Evolutionary conservation across 2,888 invertebrate species (phyloP).

Genomic region (Synergus gifuensis): DNA sequence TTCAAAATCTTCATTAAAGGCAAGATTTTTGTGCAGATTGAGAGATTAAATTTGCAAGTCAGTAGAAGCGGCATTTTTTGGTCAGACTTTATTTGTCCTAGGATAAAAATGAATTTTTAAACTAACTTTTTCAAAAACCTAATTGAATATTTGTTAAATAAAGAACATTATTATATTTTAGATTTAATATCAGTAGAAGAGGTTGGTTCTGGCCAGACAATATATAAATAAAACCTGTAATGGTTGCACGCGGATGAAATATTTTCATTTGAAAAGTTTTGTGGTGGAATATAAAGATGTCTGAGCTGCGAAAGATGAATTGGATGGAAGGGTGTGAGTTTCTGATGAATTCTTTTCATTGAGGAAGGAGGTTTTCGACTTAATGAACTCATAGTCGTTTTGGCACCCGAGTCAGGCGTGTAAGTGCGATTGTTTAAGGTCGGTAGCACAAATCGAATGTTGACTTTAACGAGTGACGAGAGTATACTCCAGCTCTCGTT

Average conservation of each 20-base stretch:
- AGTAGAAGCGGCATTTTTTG: neutral
- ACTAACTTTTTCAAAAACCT: neutral
- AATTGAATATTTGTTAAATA: too few relatives aligned
- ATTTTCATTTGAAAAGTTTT: neutral
- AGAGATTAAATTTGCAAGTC: neutral
- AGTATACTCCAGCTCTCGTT: slow-evolving; percentile 58
- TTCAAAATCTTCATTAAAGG: neutral
- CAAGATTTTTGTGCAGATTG: neutral
- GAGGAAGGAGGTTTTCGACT: slow-evolving; percentile 5
- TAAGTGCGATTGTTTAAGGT: slow-evolving; percentile 53
- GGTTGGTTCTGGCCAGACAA: neutral
- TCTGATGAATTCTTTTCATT: slow-evolving; percentile 30
- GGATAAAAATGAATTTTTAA: too few relatives aligned
- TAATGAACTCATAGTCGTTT: slow-evolving; percentile 40
- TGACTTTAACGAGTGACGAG: slow-evolving; percentile 61
- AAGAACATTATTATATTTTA: too few relatives aligned
- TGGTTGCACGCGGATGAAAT: neutral
- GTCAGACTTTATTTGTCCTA: neutral
- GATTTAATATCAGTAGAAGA: neutral
- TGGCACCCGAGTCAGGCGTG: slow-evolving; percentile 43
- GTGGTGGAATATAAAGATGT: neutral
- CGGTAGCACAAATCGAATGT: slow-evolving; percentile 64
- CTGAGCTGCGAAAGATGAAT: slow-evolving; percentile 34
- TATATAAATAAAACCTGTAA: neutral
- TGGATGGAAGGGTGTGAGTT: slow-evolving; percentile 19